Evolutionary conservation across 2,888 invertebrate species (phyloP).

Genomic region (Criorhina ranunculi): DNA sequence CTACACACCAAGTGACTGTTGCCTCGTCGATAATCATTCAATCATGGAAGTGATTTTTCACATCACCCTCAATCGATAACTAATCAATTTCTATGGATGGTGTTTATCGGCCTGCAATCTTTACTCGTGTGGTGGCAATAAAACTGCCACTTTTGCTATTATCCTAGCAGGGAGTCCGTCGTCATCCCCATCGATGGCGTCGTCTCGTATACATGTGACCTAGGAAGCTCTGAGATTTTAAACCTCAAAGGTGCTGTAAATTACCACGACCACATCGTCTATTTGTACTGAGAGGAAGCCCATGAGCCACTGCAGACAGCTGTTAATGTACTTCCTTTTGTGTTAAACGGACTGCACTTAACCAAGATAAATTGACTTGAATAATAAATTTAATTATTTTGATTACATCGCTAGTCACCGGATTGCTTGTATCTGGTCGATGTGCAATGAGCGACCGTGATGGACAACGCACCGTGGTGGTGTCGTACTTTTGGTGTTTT

Average conservation of each 20-base stretch:
- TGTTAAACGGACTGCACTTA: conserved; percentile 75
- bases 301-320: conserved; percentile 36
- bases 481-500: conserved; percentile 48
- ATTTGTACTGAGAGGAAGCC: not conserved
- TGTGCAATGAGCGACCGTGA: conserved; percentile 50
- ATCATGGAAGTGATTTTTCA: conserved; percentile 74
- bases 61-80: conserved; percentile 74
- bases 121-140: conserved; percentile 56
- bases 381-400: conserved; percentile 80
- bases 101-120: conserved; percentile 65
- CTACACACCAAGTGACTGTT: conserved; percentile 28
- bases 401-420: conserved; percentile 74
- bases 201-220: not conserved
- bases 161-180: conserved; percentile 59
- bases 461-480: conserved; percentile 20
- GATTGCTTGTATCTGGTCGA: conserved; percentile 28
- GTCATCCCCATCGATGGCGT: conserved; percentile 1
- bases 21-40: conserved; percentile 71
- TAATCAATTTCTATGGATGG: conserved; percentile 68
- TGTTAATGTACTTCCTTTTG: conserved; percentile 71
- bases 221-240: conserved; percentile 40
- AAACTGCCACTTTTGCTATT: conserved; percentile 60
- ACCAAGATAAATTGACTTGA: conserved; percentile 79
- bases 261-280: conserved; percentile 49
- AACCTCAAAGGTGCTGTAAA: conserved; percentile 62